Conservation (phyloP, 2,888 invertebrate species). For the Ethmia dodecea region DNA sequence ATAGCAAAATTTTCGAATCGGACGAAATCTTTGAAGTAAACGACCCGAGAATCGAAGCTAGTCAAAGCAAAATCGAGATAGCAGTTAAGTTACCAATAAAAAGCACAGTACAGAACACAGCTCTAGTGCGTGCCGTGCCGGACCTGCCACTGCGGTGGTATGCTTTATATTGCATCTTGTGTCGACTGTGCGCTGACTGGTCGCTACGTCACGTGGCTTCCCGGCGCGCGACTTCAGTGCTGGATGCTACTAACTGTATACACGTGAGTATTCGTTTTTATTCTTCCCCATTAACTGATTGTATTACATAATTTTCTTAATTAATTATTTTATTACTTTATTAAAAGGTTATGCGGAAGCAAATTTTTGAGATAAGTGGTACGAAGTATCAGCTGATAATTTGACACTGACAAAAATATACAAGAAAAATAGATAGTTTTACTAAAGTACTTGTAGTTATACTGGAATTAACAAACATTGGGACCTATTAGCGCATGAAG, state of each 20-base stretch:
- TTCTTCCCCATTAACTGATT: no score
- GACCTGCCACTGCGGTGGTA: slow-evolving; percentile 71
- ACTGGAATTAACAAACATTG: no score
- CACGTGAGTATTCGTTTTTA: slow-evolving; percentile 83
- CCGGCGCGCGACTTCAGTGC: slow-evolving; percentile 78
- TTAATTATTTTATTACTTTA: no score
- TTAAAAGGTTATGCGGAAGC: no score
- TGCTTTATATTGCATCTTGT: slow-evolving; percentile 75
- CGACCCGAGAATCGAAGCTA: slow-evolving; percentile 43
- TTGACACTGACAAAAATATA: no score
- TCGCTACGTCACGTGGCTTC: slow-evolving; percentile 79
- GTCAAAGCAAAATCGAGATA: slow-evolving; percentile 50
- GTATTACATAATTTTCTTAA: no score
- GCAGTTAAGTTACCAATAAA: slow-evolving; percentile 63
- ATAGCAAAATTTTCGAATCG: slow-evolving; percentile 23
- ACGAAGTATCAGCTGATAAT: no score
- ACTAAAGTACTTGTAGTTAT: no score
- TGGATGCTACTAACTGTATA: slow-evolving; percentile 84
- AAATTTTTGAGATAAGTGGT: no score
- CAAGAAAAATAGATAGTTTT: no score
- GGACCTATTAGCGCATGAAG: no score
- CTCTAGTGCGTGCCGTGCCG: slow-evolving; percentile 38
- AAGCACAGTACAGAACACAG: slow-evolving; percentile 31
- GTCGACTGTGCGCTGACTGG: slow-evolving; percentile 78
- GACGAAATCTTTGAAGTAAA: no score